Percentiles rank a stretch among this genome's conserved stretches.
These are phyloP conservation scores for Takifugu ocellatus DNA, from an alignment of 2,797 vertebrate genomes.

Conservation along the genomic window DNA sequence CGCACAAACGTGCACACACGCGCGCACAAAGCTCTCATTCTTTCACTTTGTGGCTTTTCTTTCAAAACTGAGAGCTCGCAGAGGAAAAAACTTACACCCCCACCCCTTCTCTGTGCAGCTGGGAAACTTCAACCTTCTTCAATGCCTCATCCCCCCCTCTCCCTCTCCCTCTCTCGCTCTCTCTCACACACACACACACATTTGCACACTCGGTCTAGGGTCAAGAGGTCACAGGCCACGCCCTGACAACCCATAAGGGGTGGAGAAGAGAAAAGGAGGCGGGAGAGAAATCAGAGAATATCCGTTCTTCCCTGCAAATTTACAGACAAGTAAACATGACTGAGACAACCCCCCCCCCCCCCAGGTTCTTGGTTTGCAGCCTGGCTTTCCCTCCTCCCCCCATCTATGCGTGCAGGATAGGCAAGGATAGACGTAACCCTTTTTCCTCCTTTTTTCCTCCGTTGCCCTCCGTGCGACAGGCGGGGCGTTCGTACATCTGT, in stretches of 20 bases:
- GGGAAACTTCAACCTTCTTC: conserved; percentile 65
- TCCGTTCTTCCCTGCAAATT: conserved; percentile 57
- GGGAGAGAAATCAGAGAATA: conserved; percentile 62
- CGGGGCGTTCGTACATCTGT: conserved; percentile 11
- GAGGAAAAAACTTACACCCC: conserved; percentile 59
- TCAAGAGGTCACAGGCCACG: conserved; percentile 71
- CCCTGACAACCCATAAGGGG: conserved; percentile 57
- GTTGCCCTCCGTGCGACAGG: conserved; percentile 2
- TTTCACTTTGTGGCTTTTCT: conserved; percentile 72
- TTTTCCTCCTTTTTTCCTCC: background rate
- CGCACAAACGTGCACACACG: conserved; percentile 15
- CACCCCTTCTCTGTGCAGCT: conserved; percentile 62
- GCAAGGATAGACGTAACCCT: background rate
- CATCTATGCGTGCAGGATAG: background rate
- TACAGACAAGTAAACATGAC: conserved; percentile 66
- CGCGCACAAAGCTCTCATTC: conserved; percentile 76
- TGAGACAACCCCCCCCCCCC: conserved; percentile 52
- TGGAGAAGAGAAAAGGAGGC: conserved; percentile 52
- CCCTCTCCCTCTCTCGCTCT: conserved; percentile 16
- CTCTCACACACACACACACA: conserved; percentile 22
- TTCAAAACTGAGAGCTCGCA: conserved; percentile 66
- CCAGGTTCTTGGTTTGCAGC: conserved; percentile 21
- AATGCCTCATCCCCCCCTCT: conserved; percentile 41
- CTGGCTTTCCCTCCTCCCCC: conserved; percentile 19
- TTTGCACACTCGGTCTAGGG: conserved; percentile 36